Evolutionary conservation across 2,113 vertebrate genomes (phyloP).

Genomic region (Neogobius melanostomus): DNA sequence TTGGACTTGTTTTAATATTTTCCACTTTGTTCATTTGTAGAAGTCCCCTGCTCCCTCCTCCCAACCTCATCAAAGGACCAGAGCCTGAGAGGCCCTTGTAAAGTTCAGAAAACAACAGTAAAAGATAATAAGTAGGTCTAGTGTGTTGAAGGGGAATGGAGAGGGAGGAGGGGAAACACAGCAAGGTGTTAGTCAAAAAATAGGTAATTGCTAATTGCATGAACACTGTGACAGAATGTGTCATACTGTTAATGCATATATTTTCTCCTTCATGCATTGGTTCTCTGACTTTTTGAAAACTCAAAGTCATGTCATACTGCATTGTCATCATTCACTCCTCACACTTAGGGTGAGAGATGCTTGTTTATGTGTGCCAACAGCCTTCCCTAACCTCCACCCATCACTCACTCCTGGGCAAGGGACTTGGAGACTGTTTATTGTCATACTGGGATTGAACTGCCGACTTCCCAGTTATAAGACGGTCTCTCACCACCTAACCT

Average conservation of each 20-base stretch:
- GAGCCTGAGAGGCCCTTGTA: conserved; percentile 65
- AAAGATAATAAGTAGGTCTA: conserved; percentile 56
- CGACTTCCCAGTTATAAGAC: no score
- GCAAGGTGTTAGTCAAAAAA: conserved; percentile 60
- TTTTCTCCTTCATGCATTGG: no score
- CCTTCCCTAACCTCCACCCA: no score
- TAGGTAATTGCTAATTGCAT: conserved; percentile 46
- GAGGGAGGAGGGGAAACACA: conserved; percentile 13
- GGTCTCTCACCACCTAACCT: no score
- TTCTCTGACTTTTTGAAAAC: no score
- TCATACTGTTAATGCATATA: conserved; percentile 24
- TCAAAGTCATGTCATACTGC: no score
- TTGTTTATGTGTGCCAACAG: no score
- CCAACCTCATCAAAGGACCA: conserved; percentile 61
- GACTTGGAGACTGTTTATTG: no score
- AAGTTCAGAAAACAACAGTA: conserved; percentile 67
- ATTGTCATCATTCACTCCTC: no score
- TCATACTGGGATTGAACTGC: no score
- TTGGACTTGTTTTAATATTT: conserved; percentile 60
- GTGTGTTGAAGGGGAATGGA: conserved; percentile 30
- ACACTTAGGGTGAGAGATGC: no score
- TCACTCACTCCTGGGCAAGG: no score
- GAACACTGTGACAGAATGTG: conserved; percentile 36
- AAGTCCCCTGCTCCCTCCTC: conserved; percentile 44
- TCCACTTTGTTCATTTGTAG: conserved; percentile 24